Base-by-base conservation (phyloP, 2,797 vertebrate species). In the Phoebastria nigripes region DNA sequence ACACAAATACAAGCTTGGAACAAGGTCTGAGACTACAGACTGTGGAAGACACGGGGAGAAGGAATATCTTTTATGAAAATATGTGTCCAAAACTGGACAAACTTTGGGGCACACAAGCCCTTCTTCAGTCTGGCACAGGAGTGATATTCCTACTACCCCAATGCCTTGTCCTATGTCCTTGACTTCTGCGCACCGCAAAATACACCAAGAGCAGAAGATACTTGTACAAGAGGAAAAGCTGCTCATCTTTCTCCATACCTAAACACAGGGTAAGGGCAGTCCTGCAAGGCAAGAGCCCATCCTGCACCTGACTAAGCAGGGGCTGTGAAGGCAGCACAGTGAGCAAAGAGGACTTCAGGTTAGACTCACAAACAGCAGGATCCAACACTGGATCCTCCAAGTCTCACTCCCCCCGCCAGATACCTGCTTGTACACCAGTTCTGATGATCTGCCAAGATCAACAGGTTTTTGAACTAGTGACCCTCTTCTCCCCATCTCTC, bases 131-230 rank as follows among this genome's bases (percentile, higher is more conserved):
- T 58, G 33, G 22, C 51, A 55, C 15, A 59, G 41, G 59, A 81
- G 31, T 0, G 0, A 26, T 26, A n/a, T 11, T 54, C n/a, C 49
- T 20, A 7, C 21, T 46, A 15, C 18, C 51, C 49, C n/a, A 47
- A 12, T 1, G 5, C 22, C 6, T 83, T 17, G 2, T 42, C n/a
- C 42, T 58, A 2, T 2, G 2, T n/a, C 61, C 44, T 69, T 41
- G 9, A 33, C 26, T 37, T 49, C 42, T 74, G 19, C 4, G 0
- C 9, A 31, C 22, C 1, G 0, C 47, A 20, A 55, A 67, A 33
- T 12, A 42, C 19, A 31, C 26, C 18, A 37, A 63, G 11, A 71
- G 46, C 51, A 54, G 76, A 76, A 70, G 26, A 8, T 4, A 13
- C 25, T 15, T 20, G 33, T 41, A n/a, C 26, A n/a, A 35, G 56